These are phyloP conservation scores for Gorilla gorilla DNA, from an alignment of 2,113 vertebrate genomes.

Conservation along the genomic window DNA sequence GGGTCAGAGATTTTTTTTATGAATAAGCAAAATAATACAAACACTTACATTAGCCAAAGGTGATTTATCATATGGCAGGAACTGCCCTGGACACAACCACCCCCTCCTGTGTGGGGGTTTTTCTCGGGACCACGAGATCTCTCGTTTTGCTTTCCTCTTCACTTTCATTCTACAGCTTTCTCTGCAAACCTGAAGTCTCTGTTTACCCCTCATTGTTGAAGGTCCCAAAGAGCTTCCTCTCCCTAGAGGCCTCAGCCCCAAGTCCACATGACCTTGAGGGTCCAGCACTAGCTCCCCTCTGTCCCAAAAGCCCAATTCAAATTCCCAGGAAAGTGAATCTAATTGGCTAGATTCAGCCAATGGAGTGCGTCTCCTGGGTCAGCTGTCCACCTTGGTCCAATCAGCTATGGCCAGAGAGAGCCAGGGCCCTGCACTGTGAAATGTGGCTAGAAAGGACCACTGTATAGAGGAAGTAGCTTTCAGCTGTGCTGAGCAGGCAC, in stretches of 20 bases:
- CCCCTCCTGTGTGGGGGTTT: too few species aligned
- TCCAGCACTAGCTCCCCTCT: not conserved
- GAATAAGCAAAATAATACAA: not conserved
- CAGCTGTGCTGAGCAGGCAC: not conserved
- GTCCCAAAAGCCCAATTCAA: not conserved
- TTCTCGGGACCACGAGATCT: fast-evolving
- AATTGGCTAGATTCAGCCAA: not conserved
- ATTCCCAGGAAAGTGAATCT: not conserved
- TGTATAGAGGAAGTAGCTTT: fast-evolving
- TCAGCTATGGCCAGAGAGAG: not conserved
- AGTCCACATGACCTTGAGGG: fast-evolving
- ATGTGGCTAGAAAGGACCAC: not conserved
- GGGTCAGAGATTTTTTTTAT: not conserved
- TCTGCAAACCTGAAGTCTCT: not conserved
- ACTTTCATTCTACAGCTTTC: not conserved
- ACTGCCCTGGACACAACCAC: not conserved
- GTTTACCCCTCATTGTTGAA: not conserved
- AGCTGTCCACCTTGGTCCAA: not conserved
- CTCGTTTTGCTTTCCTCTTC: not conserved
- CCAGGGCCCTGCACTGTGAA: fast-evolving
- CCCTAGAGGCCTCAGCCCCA: not conserved
- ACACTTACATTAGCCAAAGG: not conserved
- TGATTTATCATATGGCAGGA: not conserved
- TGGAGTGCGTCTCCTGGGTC: not conserved
- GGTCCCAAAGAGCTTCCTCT: not conserved